phyloP scores from a whole-genome alignment of 2,113 vertebrate species.

The Miniopterus natalensis region DNA sequence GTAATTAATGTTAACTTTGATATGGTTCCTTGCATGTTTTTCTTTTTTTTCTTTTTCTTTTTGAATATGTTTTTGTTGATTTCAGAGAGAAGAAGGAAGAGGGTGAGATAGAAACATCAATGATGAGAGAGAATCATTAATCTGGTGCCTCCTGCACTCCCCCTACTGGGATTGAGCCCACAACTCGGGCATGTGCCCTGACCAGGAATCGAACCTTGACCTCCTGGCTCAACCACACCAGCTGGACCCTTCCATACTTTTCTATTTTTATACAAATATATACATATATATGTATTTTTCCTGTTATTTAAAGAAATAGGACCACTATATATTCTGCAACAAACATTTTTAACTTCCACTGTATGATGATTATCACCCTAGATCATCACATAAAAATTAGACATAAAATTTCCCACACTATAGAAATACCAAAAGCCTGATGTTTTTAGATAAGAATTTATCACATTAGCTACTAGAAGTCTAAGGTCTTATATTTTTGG shows the following conservation, averaged over 20 bases:
- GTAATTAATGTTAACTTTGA: background rate
- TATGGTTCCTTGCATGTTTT: background rate
- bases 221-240: too few species aligned
- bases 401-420: background rate
- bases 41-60: too few species aligned
- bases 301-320: slow-evolving; percentile 46
- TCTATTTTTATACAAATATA: background rate
- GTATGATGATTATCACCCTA: background rate
- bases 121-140: too few species aligned
- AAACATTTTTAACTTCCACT: slow-evolving; percentile 30
- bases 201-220: too few species aligned
- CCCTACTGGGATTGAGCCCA: too few species aligned
- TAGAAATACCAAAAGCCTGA: background rate
- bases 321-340: background rate
- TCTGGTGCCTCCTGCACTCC: too few species aligned
- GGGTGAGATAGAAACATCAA: too few species aligned
- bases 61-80: too few species aligned
- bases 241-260: background rate
- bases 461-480: background rate
- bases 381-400: background rate
- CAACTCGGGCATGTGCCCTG: too few species aligned
- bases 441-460: background rate
- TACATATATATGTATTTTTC: background rate
- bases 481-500: slow-evolving; percentile 7
- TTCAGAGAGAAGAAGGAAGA: too few species aligned